Evolutionary conservation across 2,113 vertebrate genomes (phyloP), one percentile per base, ranked within the genome.

Genomic region (Percina caprodes): DNA sequence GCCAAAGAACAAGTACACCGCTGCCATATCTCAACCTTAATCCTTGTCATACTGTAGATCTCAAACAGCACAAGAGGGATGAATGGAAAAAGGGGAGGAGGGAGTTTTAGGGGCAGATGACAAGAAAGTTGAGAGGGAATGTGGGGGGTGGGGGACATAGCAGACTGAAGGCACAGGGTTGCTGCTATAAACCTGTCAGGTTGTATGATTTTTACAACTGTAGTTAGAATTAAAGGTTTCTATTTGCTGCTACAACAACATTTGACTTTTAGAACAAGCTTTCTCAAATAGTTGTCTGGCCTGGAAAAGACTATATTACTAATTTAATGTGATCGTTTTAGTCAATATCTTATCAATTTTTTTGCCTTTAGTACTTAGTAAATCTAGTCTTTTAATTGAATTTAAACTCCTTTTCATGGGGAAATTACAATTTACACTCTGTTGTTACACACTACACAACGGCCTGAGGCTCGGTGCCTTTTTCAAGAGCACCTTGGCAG

Each of bases 21-120:
- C 58, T 73, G 55, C 69, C 59, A 75, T 87, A 69, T 82, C 72
- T 77, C 82, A 74, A 69, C 30, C 61, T 51, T 88, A 89, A 92
- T 86, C 86, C 62, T 69, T 39, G 68, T 48, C 14, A 78, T 55
- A 87, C 88, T 83, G 72, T 62, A 73, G 77, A 89, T 77, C 66
- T 74, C 70, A 61, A 73, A 85, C 86, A 52, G 35, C 67, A 48
- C 52, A 63, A 21, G 48, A 60, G 30, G 62, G 54, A 69, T 81
- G 67, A 82, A 88, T 59, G 79, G 69, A 79, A 54, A 42, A 61
- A 24, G 51, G 60, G 65, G 16, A 46, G 5, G 62, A 48, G 35
- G 74, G 48, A 23, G 30, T 48, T 58, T 65, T 54, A 33, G 26
- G 68, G 86, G 72, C 71, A 80, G 81, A 82, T 77, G 82, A 73